Conservation (phyloP, 2,888 invertebrate genomes). For the Drosophila mimica region DNA sequence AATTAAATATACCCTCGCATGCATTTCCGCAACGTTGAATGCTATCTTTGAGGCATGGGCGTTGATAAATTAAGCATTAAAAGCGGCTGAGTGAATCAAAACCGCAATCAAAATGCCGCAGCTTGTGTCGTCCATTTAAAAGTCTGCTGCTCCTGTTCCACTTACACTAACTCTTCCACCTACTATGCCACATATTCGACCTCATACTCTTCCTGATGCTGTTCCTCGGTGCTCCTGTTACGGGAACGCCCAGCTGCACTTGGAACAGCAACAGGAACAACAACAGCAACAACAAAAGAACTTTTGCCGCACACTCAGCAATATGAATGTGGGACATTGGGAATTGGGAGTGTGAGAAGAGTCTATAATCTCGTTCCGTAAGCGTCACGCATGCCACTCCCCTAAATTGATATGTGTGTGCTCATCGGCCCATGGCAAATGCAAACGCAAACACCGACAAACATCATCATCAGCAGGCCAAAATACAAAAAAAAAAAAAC, state of each 20-base stretch:
- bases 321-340: constrained; percentile 22
- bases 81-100: constrained; percentile 51
- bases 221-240: constrained; percentile 52
- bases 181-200: not conserved
- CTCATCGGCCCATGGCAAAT: constrained; percentile 62
- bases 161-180: not conserved
- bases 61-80: constrained; percentile 42
- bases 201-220: constrained; percentile 29
- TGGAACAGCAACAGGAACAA: constrained; percentile 13
- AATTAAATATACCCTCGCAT: not conserved
- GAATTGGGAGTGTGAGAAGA: constrained; percentile 53
- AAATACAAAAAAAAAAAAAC: constrained; percentile 14
- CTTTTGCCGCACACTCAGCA: constrained; percentile 44
- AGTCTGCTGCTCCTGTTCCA: constrained; percentile 27
- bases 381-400: constrained; percentile 78
- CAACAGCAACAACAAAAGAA: constrained; percentile 40
- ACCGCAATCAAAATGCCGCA: constrained; percentile 41
- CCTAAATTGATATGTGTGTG: constrained; percentile 72
- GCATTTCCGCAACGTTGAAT: not conserved
- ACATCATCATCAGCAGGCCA: constrained; percentile 58
- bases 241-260: constrained; percentile 71
- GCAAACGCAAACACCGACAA: constrained; percentile 71
- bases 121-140: constrained; percentile 20
- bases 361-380: constrained; percentile 76
- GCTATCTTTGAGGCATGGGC: constrained; percentile 27